These are phyloP conservation scores for Spicauda simplicius DNA, from an alignment of 2,888 invertebrate genomes.

Conservation along the genomic window DNA sequence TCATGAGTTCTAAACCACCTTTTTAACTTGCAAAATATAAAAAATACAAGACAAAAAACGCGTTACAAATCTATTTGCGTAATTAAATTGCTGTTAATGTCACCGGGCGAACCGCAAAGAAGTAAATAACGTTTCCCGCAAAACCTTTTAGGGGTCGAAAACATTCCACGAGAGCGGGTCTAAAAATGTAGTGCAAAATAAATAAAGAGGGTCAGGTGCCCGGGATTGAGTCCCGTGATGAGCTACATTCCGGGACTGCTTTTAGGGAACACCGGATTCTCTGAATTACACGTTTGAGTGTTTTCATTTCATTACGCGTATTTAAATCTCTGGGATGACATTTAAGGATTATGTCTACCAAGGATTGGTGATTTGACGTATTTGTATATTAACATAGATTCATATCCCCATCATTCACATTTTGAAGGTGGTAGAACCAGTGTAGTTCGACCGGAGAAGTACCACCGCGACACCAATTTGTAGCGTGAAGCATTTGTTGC, in stretches of 20 bases:
- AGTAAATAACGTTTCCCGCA: constrained; percentile 27
- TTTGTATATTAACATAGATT: not conserved
- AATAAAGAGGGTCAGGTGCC: constrained; percentile 23
- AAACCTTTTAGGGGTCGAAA: constrained; percentile 14
- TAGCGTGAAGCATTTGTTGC: too few species aligned
- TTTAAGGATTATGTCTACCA: not conserved
- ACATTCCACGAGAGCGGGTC: constrained; percentile 16
- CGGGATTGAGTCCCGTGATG: constrained; percentile 13
- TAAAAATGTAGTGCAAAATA: constrained; percentile 34
- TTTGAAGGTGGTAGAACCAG: too few species aligned
- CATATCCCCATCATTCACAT: too few species aligned
- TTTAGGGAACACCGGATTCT: constrained; percentile 7
- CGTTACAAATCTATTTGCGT: too few species aligned
- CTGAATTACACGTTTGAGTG: not conserved
- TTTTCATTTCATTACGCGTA: not conserved
- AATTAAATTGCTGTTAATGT: constrained; percentile 2
- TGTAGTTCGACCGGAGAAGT: too few species aligned
- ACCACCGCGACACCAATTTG: too few species aligned
- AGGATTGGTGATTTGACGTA: not conserved
- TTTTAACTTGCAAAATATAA: too few species aligned
- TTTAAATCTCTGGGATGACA: not conserved
- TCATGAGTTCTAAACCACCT: too few species aligned
- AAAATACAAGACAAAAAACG: too few species aligned
- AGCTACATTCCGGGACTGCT: constrained; percentile 14
- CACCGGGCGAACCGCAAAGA: constrained; percentile 1